phyloP scores from a whole-genome alignment of 2,888 invertebrate genomes.

The Aphrophora alni region DNA sequence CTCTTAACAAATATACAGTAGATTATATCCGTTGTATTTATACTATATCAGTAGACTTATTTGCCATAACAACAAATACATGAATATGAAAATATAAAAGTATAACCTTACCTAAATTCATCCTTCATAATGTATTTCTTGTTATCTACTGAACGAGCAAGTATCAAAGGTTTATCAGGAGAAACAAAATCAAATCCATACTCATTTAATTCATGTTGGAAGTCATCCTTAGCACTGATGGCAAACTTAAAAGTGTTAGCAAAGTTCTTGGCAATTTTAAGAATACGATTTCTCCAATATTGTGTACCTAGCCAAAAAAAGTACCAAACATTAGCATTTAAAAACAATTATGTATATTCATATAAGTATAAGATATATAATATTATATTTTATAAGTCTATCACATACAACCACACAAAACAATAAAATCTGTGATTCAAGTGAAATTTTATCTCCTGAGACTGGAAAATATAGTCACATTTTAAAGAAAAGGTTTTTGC shows the following conservation, averaged over 20 bases:
- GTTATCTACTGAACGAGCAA: conserved; percentile 81
- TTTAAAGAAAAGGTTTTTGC: no score
- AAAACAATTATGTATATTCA: neutral
- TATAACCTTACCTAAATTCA: conserved; percentile 86
- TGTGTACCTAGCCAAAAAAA: conserved; percentile 71
- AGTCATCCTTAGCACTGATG: conserved; percentile 90
- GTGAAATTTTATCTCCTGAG: no score
- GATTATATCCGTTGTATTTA: no score
- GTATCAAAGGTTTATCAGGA: conserved; percentile 88
- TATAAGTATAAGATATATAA: neutral
- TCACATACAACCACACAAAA: no score
- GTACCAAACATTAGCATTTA: neutral
- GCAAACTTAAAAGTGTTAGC: conserved; percentile 79
- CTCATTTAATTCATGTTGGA: conserved; percentile 93
- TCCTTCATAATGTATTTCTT: conserved; percentile 89
- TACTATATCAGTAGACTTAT: no score
- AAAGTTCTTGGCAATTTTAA: conserved; percentile 84
- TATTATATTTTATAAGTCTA: neutral
- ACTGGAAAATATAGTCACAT: no score
- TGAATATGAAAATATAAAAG: no score
- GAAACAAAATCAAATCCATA: conserved; percentile 87
- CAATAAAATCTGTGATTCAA: no score
- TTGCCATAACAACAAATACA: no score
- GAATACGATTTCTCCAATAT: conserved; percentile 97
- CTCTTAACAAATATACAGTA: no score